phyloP scores from a whole-genome alignment of 2,113 vertebrate genomes.

The Bambusicola thoracicus region DNA sequence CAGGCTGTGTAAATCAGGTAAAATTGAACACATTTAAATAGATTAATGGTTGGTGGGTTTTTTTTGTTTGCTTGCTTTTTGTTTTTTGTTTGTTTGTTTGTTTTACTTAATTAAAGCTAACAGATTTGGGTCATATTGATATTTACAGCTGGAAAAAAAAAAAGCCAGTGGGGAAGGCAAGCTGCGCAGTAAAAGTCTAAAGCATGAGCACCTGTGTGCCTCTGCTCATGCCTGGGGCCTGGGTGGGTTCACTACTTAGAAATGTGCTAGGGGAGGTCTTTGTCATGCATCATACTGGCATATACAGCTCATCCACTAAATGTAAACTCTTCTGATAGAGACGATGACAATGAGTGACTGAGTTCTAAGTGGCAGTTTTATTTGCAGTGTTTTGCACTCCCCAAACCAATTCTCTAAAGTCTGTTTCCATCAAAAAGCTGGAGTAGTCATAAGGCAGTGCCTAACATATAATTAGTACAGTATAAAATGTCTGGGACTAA shows the following conservation, averaged over 20 bases:
- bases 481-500: background rate
- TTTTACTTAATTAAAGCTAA: background rate
- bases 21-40: background rate
- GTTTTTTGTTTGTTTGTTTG: background rate
- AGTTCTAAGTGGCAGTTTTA: background rate
- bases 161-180: background rate
- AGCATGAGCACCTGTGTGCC: background rate
- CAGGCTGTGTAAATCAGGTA: background rate
- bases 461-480: background rate
- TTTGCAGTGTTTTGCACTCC: background rate
- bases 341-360: background rate
- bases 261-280: background rate
- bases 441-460: background rate
- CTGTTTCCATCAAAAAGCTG: background rate
- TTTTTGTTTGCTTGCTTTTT: background rate
- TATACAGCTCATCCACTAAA: background rate
- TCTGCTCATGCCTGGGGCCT: background rate
- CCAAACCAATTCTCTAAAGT: background rate
- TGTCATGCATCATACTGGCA: fast-evolving
- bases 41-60: background rate
- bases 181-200: background rate
- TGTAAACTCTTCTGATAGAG: background rate
- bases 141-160: background rate
- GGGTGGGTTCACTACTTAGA: background rate
- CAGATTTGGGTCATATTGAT: background rate